These are phyloP conservation scores for Ethmia dodecea DNA, from an alignment of 2,888 invertebrate genomes.

Conservation along the genomic window DNA sequence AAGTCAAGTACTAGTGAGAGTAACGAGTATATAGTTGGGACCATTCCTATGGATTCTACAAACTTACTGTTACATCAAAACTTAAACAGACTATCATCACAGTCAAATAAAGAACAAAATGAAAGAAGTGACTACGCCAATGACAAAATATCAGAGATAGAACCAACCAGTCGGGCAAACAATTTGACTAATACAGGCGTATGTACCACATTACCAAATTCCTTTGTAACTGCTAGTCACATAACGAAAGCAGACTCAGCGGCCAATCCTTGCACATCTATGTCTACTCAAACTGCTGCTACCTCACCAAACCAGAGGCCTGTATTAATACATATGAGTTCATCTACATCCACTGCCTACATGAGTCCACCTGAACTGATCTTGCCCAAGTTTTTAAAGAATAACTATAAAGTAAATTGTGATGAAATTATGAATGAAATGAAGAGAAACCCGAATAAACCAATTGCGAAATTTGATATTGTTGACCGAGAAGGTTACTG, in stretches of 20 bases:
- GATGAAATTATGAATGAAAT: constrained; percentile 30
- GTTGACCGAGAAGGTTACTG: constrained; percentile 20
- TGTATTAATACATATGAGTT: constrained; percentile 59
- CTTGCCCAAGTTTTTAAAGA: constrained; percentile 47
- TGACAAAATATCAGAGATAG: constrained; percentile 8
- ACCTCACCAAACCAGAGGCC: constrained; percentile 48
- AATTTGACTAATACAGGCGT: constrained; percentile 34
- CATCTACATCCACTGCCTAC: constrained; percentile 70
- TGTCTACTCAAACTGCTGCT: constrained; percentile 55
- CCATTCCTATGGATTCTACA: not conserved
- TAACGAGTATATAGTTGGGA: too few species aligned
- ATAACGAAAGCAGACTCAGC: constrained; percentile 25
- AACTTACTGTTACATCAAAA: not conserved
- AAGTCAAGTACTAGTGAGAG: too few species aligned
- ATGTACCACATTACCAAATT: constrained; percentile 30
- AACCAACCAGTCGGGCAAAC: constrained; percentile 14
- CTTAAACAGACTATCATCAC: too few species aligned
- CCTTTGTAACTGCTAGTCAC: constrained; percentile 25
- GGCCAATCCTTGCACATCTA: constrained; percentile 44
- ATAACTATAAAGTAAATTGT: constrained; percentile 26
- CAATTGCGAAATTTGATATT: constrained; percentile 19
- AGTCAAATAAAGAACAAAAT: constrained; percentile 3
- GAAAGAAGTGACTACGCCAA: constrained; percentile 10
- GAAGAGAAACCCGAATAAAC: constrained; percentile 16
- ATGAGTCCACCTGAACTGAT: constrained; percentile 71